Evolutionary conservation across 2,797 vertebrate species (phyloP).

Genomic region (Diceros bicornis): DNA sequence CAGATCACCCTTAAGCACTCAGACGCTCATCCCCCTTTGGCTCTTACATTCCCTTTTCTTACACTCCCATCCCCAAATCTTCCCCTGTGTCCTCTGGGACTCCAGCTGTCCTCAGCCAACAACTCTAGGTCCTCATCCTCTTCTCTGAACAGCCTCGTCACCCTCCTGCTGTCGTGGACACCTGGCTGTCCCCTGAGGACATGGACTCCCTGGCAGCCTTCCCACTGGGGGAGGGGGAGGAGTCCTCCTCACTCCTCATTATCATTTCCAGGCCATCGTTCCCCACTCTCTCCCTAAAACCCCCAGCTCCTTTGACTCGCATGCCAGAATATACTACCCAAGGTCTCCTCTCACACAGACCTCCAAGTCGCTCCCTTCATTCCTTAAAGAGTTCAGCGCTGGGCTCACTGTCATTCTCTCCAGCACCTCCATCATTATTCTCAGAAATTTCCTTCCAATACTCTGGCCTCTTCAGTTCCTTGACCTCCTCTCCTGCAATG

Average conservation of each 20-base stretch:
- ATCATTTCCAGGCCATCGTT: neutral
- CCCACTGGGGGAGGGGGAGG: neutral
- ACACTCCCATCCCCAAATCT: neutral
- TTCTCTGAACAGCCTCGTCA: neutral
- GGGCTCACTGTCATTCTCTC: neutral
- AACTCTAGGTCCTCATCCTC: neutral
- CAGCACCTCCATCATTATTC: neutral
- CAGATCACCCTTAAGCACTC: neutral
- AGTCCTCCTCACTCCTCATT: neutral
- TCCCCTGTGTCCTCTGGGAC: neutral
- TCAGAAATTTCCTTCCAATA: neutral
- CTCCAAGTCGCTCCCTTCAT: neutral
- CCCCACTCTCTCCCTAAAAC: neutral
- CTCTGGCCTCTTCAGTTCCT: neutral
- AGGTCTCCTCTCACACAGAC: neutral
- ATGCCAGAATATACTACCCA: no score
- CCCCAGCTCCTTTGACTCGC: neutral
- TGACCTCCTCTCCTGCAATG: neutral
- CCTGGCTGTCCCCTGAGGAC: neutral
- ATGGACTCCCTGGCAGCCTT: neutral
- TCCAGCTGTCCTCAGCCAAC: neutral
- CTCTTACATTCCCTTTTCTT: neutral
- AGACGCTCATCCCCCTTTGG: neutral
- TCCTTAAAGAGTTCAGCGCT: neutral
- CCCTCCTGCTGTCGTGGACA: neutral